A percentile compares a stretch with the other conserved stretches of the same genome.
These are phyloP conservation scores for Catajapyx aquilonaris DNA, from an alignment of 1,140 invertebrate species.

Conservation along the genomic window DNA sequence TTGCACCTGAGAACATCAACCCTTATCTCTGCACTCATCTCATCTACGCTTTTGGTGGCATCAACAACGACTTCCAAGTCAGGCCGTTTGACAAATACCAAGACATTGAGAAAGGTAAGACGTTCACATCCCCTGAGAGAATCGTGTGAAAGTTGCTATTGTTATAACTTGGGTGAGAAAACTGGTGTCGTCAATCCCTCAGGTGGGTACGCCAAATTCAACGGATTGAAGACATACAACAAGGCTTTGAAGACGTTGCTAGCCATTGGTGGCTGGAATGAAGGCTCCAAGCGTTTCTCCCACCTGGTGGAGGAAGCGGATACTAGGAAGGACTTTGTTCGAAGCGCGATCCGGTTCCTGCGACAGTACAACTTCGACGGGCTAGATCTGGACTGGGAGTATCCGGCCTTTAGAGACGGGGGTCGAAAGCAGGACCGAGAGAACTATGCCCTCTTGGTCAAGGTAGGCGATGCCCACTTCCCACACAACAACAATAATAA, in stretches of 20 bases:
- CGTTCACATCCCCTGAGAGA: too few relatives aligned
- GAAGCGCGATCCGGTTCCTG: constrained; percentile 69
- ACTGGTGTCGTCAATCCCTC: neutral
- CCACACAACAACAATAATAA: neutral
- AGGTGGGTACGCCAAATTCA: constrained; percentile 92
- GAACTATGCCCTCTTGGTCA: constrained; percentile 72
- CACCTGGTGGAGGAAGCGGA: constrained; percentile 58
- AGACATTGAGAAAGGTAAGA: constrained; percentile 77
- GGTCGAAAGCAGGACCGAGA: constrained; percentile 71
- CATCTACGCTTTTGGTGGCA: constrained; percentile 81
- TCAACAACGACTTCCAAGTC: constrained; percentile 72
- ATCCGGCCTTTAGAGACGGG: constrained; percentile 76
- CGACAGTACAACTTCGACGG: constrained; percentile 87
- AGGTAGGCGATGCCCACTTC: constrained; percentile 32
- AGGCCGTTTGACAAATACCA: constrained; percentile 88
- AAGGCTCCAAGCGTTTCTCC: constrained; percentile 73
- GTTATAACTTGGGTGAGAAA: neutral
- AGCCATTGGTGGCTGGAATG: constrained; percentile 92
- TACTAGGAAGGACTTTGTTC: constrained; percentile 55
- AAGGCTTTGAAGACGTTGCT: constrained; percentile 77
- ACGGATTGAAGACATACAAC: constrained; percentile 78
- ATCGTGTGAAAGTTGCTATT: neutral
- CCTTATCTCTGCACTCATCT: constrained; percentile 88
- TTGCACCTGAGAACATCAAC: constrained; percentile 86
- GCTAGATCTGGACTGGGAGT: constrained; percentile 91